Conservation (phyloP, 2,888 invertebrate species). For the Litoditis marina region DNA sequence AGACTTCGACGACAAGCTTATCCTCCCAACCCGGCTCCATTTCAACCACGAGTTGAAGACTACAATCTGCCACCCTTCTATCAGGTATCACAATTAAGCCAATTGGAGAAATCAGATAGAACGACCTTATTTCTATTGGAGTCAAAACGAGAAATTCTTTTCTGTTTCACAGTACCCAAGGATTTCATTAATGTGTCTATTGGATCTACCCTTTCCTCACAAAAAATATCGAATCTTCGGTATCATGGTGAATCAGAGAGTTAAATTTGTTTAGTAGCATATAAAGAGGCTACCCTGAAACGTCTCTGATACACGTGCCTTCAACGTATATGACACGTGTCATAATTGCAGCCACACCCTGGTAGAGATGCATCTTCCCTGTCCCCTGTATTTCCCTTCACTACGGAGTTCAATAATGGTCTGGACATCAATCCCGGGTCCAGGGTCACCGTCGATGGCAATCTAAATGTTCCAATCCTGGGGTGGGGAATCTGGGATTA, state of each 20-base stretch:
- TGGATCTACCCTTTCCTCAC: neutral
- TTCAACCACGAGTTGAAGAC: conserved; percentile 47
- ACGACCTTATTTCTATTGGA: too few species aligned
- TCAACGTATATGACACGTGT: too few species aligned
- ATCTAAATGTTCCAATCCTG: conserved; percentile 50
- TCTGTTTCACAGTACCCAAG: neutral
- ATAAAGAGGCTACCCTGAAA: neutral
- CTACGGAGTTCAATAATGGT: conserved; percentile 52
- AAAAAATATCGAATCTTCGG: too few species aligned
- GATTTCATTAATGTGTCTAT: neutral
- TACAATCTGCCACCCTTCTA: conserved; percentile 55
- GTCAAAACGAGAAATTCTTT: too few species aligned
- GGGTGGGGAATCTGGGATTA: conserved; percentile 59
- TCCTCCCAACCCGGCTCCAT: conserved; percentile 53
- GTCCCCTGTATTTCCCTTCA: conserved; percentile 52
- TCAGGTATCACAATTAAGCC: too few species aligned
- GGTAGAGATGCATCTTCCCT: conserved; percentile 53
- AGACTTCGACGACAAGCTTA: too few species aligned
- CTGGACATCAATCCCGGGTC: conserved; percentile 53
- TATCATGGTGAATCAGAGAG: too few species aligned
- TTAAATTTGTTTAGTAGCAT: too few species aligned
- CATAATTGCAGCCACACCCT: conserved; percentile 47
- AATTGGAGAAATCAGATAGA: too few species aligned
- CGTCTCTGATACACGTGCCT: neutral
- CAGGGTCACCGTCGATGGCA: conserved; percentile 51